phyloP scores from a whole-genome alignment of 1,140 invertebrate genomes.

The Pectinophora gossypiella region DNA sequence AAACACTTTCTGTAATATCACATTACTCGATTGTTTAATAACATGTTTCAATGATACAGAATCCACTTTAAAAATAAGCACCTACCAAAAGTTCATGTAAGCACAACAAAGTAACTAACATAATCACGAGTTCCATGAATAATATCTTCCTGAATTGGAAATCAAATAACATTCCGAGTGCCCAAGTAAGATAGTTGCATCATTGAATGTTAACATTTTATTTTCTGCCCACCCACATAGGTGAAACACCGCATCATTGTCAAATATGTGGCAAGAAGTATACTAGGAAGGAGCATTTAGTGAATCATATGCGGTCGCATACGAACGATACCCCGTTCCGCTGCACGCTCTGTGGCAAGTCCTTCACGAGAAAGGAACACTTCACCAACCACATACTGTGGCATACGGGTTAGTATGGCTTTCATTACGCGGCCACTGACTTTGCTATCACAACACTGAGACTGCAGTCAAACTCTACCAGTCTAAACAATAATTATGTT shows the following conservation, averaged over 20 bases:
- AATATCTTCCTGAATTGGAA: too few species aligned
- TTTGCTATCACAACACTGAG: too few species aligned
- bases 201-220: slow-evolving; percentile 72
- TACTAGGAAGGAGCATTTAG: slow-evolving; percentile 85
- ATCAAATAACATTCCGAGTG: too few species aligned
- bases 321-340: slow-evolving; percentile 89
- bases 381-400: slow-evolving; percentile 91
- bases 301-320: slow-evolving; percentile 86
- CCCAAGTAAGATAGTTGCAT: slow-evolving; percentile 70
- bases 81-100: too few species aligned
- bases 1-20: too few species aligned
- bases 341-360: slow-evolving; percentile 90
- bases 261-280: slow-evolving; percentile 86
- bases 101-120: too few species aligned
- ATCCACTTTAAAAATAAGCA: too few species aligned
- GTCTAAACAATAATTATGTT: too few species aligned
- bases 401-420: slow-evolving; percentile 80
- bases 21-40: too few species aligned
- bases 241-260: slow-evolving; percentile 84
- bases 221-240: slow-evolving; percentile 69
- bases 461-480: too few species aligned
- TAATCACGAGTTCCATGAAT: too few species aligned
- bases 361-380: slow-evolving; percentile 90
- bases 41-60: too few species aligned
- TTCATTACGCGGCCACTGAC: slow-evolving; percentile 15